Evolutionary conservation across 2,797 vertebrate genomes (phyloP), one percentile per base, ranked within the genome.

Genomic region (Galaxias olidus): DNA sequence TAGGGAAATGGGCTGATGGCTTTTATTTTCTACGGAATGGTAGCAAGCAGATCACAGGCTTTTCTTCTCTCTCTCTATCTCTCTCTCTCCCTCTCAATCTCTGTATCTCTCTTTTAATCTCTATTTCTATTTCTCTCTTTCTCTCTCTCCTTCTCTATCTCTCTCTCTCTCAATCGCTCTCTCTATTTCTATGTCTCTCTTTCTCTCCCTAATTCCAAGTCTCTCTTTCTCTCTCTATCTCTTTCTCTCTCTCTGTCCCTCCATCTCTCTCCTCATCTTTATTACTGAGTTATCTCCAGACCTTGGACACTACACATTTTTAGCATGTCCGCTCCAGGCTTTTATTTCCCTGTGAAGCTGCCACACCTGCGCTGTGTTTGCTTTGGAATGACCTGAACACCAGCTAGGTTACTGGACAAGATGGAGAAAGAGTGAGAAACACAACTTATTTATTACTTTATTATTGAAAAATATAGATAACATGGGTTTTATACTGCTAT

Each of bases 321-420:
- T 52, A 48, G 40, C 19, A 51, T 30, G 44, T 44, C 51, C 18
- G 9, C 60, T 58, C 40, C 66, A 59, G 69, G 72, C 58, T 56
- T 18, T 69, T 63, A 44, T 58, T 74, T 79, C 59, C 69, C 56
- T 60, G 17, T 42, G 42, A 41, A 49, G 48, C 48, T 50, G 61
- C 44, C 44, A 66, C 47, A 30, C 47, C 73, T 30, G 53, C 49
- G 19, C 17, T n/a, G 30, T 77, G 77, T 82, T 80, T 83, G 73
- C 15, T 56, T 84, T 81, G 81, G 74, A 77, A 73, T 78, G 65
- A 82, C 74, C 68, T 84, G 75, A 71, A 61, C 61, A 45, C 51
- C 41, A 53, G 76, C 54, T 64, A 53, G 10, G 14, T 70, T 70
- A 42, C 68, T 80, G 72, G 30, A 30, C 3, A 30, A 30, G 2